A percentile compares a stretch with the other conserved stretches of the same genome.
Conservation (phyloP, 2,797 vertebrate species). For the Pitangus sulphuratus region DNA sequence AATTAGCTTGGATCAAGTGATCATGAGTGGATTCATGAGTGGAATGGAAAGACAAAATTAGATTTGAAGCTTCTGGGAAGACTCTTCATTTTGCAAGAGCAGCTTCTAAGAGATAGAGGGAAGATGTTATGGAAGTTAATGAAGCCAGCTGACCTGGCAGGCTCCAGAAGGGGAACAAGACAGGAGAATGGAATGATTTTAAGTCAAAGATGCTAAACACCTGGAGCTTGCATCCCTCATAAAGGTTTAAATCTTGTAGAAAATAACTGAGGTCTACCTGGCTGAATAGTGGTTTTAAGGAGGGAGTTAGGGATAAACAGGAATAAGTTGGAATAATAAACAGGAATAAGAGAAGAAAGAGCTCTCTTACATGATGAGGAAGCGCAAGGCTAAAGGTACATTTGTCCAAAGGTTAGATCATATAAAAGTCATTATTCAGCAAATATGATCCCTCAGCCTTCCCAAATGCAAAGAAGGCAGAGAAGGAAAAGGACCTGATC, state of each 20-base stretch:
- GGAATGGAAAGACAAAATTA: background rate
- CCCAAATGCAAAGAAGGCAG: background rate
- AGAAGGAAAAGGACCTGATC: background rate
- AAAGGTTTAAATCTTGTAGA: background rate
- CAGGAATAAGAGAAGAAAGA: background rate
- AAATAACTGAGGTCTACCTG: background rate
- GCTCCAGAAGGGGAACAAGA: background rate
- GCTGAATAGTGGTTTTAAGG: background rate
- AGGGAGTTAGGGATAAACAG: background rate
- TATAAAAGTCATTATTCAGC: background rate
- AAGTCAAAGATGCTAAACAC: background rate
- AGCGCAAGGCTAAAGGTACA: background rate
- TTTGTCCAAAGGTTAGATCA: background rate
- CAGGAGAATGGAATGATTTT: background rate
- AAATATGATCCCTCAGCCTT: background rate
- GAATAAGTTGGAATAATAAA: no score
- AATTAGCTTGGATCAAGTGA: conserved; percentile 53
- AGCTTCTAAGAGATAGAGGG: background rate
- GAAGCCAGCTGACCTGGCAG: background rate
- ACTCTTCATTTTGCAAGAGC: background rate
- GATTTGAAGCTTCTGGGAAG: background rate
- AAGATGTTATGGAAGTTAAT: background rate
- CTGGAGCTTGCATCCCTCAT: background rate
- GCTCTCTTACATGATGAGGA: background rate
- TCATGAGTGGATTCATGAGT: conserved; percentile 8